Evolutionary conservation across 2,113 vertebrate genomes (phyloP).

Genomic region (Theristicus caerulescens): DNA sequence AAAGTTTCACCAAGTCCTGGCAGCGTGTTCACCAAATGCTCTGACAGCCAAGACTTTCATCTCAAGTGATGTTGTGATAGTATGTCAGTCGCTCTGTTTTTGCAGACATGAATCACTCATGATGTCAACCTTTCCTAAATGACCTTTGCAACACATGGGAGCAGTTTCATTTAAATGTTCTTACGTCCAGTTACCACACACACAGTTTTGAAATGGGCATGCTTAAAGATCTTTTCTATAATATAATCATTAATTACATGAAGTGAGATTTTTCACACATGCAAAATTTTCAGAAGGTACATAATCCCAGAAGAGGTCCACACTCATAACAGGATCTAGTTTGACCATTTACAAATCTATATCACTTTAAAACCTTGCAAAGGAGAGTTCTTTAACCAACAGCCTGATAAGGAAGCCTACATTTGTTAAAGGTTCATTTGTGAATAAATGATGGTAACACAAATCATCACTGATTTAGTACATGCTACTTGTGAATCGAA

Average conservation of each 20-base stretch:
- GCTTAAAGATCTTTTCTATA: neutral
- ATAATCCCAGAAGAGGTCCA: neutral
- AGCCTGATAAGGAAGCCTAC: neutral
- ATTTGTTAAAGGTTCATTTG: neutral
- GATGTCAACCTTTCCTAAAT: slow-evolving; percentile 59
- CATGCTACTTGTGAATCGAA: neutral
- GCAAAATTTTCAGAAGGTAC: neutral
- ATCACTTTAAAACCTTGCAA: neutral
- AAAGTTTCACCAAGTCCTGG: neutral
- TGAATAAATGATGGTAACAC: neutral
- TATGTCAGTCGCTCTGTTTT: slow-evolving; percentile 16
- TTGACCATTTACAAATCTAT: neutral
- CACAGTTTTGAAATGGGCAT: neutral
- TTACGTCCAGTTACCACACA: neutral
- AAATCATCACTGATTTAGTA: neutral
- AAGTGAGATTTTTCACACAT: neutral
- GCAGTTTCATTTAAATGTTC: slow-evolving; percentile 10
- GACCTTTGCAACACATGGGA: slow-evolving; percentile 11
- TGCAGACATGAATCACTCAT: slow-evolving; percentile 64
- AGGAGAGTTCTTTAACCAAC: neutral
- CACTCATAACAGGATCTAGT: neutral
- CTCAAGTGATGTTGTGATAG: slow-evolving; percentile 32
- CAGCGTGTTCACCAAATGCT: neutral
- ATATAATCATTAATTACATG: neutral
- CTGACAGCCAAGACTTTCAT: slow-evolving; percentile 28